These are phyloP conservation scores for Congeria kusceri DNA, from an alignment of 2,888 invertebrate species.

Conservation along the genomic window DNA sequence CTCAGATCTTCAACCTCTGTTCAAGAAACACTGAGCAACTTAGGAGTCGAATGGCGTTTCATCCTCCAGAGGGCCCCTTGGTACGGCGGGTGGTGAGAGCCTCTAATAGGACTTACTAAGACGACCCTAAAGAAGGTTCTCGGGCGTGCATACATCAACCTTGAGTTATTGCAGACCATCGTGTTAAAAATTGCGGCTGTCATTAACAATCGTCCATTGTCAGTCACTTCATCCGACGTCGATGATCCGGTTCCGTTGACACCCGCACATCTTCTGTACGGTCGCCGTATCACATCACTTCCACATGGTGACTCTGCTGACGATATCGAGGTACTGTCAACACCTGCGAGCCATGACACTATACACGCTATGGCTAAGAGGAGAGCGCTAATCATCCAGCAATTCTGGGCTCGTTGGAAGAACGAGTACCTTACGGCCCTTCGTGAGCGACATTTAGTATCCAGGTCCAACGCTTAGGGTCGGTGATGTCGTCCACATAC, in stretches of 20 bases:
- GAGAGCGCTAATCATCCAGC: not conserved
- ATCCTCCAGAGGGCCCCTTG: constrained; percentile 54
- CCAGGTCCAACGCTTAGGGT: not conserved
- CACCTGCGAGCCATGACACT: too few species aligned
- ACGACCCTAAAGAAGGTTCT: constrained; percentile 43
- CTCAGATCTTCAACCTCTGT: not conserved
- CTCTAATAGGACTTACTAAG: constrained; percentile 41
- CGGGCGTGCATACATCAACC: constrained; percentile 25
- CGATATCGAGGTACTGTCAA: not conserved
- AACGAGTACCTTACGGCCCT: not conserved
- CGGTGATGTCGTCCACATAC: not conserved
- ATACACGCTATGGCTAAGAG: not conserved
- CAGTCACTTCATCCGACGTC: constrained; percentile 39
- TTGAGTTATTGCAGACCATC: constrained; percentile 41
- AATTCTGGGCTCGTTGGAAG: not conserved
- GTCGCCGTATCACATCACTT: not conserved
- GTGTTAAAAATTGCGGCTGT: constrained; percentile 47
- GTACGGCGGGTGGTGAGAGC: constrained; percentile 37
- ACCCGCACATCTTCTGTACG: constrained; percentile 50
- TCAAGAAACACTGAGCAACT: constrained; percentile 2
- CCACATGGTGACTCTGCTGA: not conserved
- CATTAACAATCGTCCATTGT: constrained; percentile 55
- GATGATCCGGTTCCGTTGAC: constrained; percentile 45
- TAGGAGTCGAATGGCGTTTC: constrained; percentile 42
- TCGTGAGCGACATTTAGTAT: not conserved